phyloP scores from a whole-genome alignment of 2,797 vertebrate species.

The Scolopax bukidnonensis region DNA sequence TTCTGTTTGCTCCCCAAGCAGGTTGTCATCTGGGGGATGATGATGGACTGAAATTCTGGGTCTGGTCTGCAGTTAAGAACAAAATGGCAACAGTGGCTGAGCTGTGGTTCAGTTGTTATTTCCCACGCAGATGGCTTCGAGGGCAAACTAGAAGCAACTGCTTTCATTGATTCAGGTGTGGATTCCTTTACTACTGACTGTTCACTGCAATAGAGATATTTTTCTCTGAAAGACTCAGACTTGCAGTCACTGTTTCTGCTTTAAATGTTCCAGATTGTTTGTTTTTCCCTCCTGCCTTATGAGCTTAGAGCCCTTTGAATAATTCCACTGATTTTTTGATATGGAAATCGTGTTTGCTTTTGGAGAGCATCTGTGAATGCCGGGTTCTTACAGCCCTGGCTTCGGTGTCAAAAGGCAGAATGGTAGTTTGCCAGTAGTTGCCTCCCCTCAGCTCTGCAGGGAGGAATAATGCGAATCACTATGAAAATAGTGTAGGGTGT shows the following conservation, averaged over 20 bases:
- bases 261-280: background rate
- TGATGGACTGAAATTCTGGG: background rate
- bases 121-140: background rate
- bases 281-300: background rate
- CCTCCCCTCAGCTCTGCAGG: background rate
- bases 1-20: background rate
- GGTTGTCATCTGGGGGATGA: background rate
- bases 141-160: background rate
- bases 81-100: background rate
- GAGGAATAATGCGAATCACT: background rate
- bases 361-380: background rate
- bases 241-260: background rate
- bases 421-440: background rate
- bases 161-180: background rate
- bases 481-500: background rate
- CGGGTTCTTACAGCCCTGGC: background rate
- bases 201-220: background rate
- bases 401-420: background rate
- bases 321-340: conserved; percentile 22
- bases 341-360: conserved; percentile 37
- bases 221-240: background rate
- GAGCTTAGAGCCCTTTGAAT: conserved; percentile 9
- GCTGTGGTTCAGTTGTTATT: background rate
- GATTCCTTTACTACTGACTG: background rate
- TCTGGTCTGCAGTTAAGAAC: background rate